These are phyloP conservation scores for Prorops nasuta DNA, from an alignment of 1,140 invertebrate species.

Conservation along the genomic window DNA sequence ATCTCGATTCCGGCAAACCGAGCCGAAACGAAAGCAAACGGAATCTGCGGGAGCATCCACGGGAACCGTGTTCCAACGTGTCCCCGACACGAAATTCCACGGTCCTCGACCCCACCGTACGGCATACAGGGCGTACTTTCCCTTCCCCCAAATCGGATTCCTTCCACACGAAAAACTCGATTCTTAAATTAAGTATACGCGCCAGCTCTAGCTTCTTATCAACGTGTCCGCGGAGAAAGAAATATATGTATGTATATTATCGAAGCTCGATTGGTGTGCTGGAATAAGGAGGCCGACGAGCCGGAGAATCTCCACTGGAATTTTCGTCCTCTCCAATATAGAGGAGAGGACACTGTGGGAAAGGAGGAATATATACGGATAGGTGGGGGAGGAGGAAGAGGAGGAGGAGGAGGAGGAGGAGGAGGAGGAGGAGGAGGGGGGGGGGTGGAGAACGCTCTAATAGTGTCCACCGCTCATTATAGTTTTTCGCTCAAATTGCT, in stretches of 20 bases:
- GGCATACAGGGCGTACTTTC: too few species aligned
- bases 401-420: constrained; percentile 9
- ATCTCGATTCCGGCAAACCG: constrained; percentile 8
- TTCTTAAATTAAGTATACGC: too few species aligned
- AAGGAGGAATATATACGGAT: background rate
- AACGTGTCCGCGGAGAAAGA: too few species aligned
- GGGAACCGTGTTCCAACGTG: constrained; percentile 39
- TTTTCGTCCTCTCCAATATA: background rate
- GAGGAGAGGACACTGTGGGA: constrained; percentile 2
- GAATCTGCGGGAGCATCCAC: constrained; percentile 47
- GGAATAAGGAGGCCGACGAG: too few species aligned
- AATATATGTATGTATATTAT: too few species aligned
- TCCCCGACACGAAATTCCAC: constrained; percentile 36
- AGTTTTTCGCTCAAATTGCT: too few species aligned
- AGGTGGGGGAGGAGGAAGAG: background rate
- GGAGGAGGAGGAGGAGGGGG: constrained; percentile 15
- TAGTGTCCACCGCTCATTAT: constrained; percentile 15
- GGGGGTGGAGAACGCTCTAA: constrained; percentile 10
- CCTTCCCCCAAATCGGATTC: too few species aligned
- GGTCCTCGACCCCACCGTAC: too few species aligned
- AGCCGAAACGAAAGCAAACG: constrained; percentile 24
- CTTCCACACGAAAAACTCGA: too few species aligned
- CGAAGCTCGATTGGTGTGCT: too few species aligned
- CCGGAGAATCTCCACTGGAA: constrained; percentile 9
- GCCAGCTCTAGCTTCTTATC: too few species aligned